A percentile compares a stretch with the other conserved stretches of the same genome.
These are phyloP conservation scores for Leptinotarsa rubiginosa DNA, from an alignment of 2,888 invertebrate genomes.

Conservation along the genomic window DNA sequence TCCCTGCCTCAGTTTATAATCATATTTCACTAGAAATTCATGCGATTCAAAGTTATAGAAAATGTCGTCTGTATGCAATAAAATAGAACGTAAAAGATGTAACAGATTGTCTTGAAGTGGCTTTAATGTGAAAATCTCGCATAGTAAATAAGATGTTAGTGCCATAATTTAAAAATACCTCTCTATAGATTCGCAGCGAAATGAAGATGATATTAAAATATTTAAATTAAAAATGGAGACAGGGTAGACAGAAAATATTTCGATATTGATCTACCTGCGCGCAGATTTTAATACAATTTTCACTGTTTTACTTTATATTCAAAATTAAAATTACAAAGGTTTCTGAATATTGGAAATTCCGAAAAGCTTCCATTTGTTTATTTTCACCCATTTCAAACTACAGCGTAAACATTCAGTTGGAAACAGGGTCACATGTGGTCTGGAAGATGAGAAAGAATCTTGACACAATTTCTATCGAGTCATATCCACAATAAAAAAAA, in stretches of 20 bases:
- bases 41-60: constrained; percentile 44
- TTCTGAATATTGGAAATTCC: not conserved
- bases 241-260: constrained; percentile 18
- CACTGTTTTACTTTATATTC: not conserved
- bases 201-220: constrained; percentile 16
- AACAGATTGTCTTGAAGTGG: constrained; percentile 26
- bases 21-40: constrained; percentile 45
- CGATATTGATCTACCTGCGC: constrained; percentile 7
- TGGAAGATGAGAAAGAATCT: too few relatives aligned
- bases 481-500: too few relatives aligned
- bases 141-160: constrained; percentile 4
- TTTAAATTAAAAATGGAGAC: constrained; percentile 17
- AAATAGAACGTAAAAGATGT: constrained; percentile 12
- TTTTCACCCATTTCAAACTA: not conserved
- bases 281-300: not conserved
- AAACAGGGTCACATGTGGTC: not conserved
- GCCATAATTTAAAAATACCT: constrained; percentile 13
- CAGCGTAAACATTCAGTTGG: not conserved
- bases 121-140: constrained; percentile 19
- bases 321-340: not conserved
- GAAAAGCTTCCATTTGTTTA: not conserved
- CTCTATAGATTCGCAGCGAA: not conserved
- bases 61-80: constrained; percentile 36
- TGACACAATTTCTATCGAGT: too few relatives aligned
- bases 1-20: constrained; percentile 46